Conservation (phyloP, 1,140 invertebrate genomes). For the Palaemon carinicauda region DNA sequence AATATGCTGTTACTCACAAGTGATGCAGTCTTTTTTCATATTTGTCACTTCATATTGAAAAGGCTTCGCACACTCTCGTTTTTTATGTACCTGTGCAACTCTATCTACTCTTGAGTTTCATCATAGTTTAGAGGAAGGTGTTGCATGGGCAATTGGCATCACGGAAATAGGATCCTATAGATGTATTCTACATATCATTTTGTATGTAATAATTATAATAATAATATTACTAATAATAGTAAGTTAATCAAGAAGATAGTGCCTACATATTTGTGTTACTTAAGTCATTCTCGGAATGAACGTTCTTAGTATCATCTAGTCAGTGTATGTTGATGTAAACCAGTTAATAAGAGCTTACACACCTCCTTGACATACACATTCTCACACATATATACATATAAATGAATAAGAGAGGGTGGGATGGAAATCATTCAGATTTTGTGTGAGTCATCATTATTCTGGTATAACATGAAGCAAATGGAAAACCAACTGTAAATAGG, state of each 20-base stretch:
- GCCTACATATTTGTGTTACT: slow-evolving; percentile 47
- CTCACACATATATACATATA: background rate
- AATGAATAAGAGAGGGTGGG: background rate
- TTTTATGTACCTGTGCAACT: too few relatives aligned
- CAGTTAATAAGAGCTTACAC: slow-evolving; percentile 14
- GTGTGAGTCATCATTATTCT: background rate
- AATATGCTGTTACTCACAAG: slow-evolving; percentile 10
- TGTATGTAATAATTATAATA: slow-evolving; percentile 24
- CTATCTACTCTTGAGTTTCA: too few relatives aligned
- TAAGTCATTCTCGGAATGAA: slow-evolving; percentile 27
- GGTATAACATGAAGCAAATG: background rate
- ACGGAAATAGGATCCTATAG: slow-evolving; percentile 20
- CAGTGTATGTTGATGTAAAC: slow-evolving; percentile 19
- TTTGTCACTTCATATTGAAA: background rate
- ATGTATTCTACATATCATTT: slow-evolving; percentile 45
- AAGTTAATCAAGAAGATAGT: slow-evolving; percentile 50
- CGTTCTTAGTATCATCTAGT: slow-evolving; percentile 18
- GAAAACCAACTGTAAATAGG: too few relatives aligned
- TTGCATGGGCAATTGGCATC: background rate
- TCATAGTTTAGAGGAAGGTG: too few relatives aligned
- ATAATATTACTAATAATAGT: slow-evolving; percentile 24
- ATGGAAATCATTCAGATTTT: background rate
- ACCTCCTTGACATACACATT: background rate
- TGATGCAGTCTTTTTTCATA: slow-evolving; percentile 9
- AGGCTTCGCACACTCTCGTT: too few relatives aligned